These are phyloP conservation scores for Ibidorhyncha struthersii DNA, from an alignment of 2,113 vertebrate genomes.

Conservation along the genomic window DNA sequence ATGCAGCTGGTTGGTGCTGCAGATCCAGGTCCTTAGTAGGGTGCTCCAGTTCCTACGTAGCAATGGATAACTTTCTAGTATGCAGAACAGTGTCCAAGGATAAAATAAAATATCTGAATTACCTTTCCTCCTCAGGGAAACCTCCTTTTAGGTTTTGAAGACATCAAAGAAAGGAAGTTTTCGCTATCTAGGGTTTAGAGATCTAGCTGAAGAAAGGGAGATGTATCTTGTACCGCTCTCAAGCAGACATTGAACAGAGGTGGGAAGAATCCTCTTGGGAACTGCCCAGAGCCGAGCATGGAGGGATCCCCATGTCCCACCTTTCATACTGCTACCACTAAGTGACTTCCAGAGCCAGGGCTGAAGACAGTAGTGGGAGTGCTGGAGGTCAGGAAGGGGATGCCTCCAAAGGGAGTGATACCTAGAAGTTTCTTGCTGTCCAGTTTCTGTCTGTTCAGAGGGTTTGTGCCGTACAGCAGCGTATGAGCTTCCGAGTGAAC, in stretches of 20 bases:
- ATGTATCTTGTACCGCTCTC: not conserved
- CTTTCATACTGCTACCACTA: not conserved
- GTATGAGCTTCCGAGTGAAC: constrained; percentile 94
- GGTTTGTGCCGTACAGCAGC: constrained; percentile 95
- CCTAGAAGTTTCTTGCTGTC: constrained; percentile 90
- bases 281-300: not conserved
- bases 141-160: not conserved
- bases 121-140: not conserved
- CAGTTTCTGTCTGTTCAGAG: constrained; percentile 93
- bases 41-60: not conserved
- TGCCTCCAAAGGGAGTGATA: not conserved
- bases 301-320: not conserved
- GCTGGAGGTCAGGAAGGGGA: not conserved
- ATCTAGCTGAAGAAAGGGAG: not conserved
- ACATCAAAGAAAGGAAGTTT: not conserved
- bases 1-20: not conserved
- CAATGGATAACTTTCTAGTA: not conserved
- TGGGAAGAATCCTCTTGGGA: not conserved
- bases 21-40: not conserved
- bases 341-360: not conserved
- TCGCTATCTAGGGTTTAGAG: not conserved
- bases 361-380: no score
- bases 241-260: accelerated
- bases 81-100: not conserved
- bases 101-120: not conserved